Conservation (phyloP, 2,797 vertebrate genomes). For the Premnoplex brunnescens region DNA sequence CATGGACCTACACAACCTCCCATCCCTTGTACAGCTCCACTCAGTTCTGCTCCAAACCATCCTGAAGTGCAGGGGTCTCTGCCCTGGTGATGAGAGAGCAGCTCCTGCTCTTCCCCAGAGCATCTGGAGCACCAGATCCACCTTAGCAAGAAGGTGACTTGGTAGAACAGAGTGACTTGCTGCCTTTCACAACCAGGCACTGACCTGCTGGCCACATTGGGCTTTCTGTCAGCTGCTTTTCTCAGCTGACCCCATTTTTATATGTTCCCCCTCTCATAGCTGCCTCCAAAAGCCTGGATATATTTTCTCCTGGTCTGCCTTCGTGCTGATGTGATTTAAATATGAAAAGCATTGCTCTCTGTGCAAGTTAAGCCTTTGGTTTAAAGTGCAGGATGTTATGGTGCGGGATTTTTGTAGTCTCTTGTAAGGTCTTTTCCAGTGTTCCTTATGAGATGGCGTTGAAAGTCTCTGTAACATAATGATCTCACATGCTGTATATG, state of each 20-base stretch:
- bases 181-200: neutral
- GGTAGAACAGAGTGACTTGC: neutral
- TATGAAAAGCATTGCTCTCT: constrained; percentile 59
- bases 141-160: neutral
- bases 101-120: neutral
- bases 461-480: constrained; percentile 69
- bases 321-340: constrained; percentile 53
- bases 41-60: neutral
- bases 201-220: neutral
- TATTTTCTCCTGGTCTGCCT: constrained; percentile 40
- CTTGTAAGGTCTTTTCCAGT: constrained; percentile 58
- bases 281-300: constrained; percentile 24
- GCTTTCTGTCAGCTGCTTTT: neutral
- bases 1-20: rapidly evolving
- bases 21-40: neutral
- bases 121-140: neutral
- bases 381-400: constrained; percentile 68
- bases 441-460: constrained; percentile 44
- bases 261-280: neutral
- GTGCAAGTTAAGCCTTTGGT: constrained; percentile 59
- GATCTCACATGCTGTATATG: constrained; percentile 30
- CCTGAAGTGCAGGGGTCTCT: neutral
- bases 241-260: constrained; percentile 47
- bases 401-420: constrained; percentile 50
- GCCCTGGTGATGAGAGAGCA: neutral